Evolutionary conservation across 2,888 invertebrate genomes (phyloP).

Genomic region (Apotomis capreana): DNA sequence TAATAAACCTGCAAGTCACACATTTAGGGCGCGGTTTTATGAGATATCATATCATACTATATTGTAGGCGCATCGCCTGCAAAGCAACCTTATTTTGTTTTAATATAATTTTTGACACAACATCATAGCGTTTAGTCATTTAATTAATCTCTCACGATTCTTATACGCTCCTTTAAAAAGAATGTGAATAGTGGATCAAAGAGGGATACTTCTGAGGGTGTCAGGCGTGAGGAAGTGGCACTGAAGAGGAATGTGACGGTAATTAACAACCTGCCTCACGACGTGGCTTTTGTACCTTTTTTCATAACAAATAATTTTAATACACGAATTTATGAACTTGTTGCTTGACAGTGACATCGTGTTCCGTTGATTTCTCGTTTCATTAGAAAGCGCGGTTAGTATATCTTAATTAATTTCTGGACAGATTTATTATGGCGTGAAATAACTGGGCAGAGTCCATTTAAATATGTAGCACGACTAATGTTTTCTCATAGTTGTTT

Average conservation of each 20-base stretch:
- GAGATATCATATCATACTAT: no score
- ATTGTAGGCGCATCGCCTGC: no score
- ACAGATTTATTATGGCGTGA: conserved; percentile 29
- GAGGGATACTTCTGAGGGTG: conserved; percentile 41
- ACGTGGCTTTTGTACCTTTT: no score
- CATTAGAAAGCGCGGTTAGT: not conserved
- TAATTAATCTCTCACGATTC: conserved; percentile 34
- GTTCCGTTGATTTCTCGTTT: conserved; percentile 20
- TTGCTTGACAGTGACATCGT: conserved; percentile 14
- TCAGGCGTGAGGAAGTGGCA: conserved; percentile 44
- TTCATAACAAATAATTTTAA: conserved; percentile 29
- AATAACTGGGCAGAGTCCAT: not conserved
- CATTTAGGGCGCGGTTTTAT: no score
- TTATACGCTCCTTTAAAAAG: conserved; percentile 34
- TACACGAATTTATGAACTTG: conserved; percentile 31
- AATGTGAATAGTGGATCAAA: conserved; percentile 49
- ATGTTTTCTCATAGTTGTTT: not conserved
- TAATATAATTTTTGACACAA: no score
- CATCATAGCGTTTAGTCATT: not conserved
- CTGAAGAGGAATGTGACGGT: conserved; percentile 47
- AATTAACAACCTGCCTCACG: conserved; percentile 45
- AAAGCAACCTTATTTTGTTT: no score
- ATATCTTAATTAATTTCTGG: conserved; percentile 21
- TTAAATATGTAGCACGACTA: not conserved
- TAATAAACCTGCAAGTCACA: no score